phyloP scores from a whole-genome alignment of 2,797 vertebrate genomes.

The Falco rusticolus region DNA sequence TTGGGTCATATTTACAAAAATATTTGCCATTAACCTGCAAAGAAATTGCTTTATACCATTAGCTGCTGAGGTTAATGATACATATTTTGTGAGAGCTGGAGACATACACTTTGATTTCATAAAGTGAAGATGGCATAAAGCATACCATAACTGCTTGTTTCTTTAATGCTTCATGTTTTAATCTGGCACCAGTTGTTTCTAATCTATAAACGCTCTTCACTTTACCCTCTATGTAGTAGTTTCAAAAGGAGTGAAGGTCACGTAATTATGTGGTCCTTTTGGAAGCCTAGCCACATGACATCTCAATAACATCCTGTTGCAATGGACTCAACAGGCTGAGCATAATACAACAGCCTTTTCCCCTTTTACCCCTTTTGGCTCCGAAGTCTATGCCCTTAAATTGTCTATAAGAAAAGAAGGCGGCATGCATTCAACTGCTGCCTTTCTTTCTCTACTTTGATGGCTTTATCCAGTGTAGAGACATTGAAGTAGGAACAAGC shows the following conservation, averaged over 20 bases:
- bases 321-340: not conserved
- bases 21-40: not conserved
- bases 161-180: not conserved
- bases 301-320: not conserved
- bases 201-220: not conserved
- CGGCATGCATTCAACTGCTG: not conserved
- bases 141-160: not conserved
- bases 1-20: constrained; percentile 4
- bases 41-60: not conserved
- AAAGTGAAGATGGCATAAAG: constrained; percentile 17
- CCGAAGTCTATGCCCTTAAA: not conserved
- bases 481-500: not conserved
- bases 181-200: not conserved
- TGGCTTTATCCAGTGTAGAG: not conserved
- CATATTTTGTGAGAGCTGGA: not conserved
- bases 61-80: not conserved
- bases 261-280: not conserved
- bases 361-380: not conserved
- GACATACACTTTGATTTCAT: not conserved
- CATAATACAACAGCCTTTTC: not conserved
- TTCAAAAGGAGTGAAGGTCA: not conserved
- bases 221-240: not conserved
- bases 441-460: not conserved
- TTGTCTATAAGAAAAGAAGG: not conserved
- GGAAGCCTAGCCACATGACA: not conserved